Evolutionary conservation across 2,113 vertebrate species (phyloP).

Genomic region (Poeciliopsis prolifica): DNA sequence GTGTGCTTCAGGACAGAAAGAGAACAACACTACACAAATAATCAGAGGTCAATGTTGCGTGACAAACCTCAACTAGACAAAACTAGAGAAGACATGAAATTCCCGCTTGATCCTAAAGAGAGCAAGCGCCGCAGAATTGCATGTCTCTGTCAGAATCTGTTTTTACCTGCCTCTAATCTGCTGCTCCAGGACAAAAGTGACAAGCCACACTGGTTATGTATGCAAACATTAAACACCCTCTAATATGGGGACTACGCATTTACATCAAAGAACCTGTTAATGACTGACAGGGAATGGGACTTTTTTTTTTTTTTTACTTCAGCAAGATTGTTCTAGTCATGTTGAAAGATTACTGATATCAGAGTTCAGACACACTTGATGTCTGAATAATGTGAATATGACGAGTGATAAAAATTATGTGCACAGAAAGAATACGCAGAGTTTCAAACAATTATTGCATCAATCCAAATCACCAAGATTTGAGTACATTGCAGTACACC

Average conservation of each 20-base stretch:
- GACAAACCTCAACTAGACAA: constrained; percentile 34
- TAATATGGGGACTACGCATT: not conserved
- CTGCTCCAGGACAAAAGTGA: not conserved
- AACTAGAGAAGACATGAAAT: constrained; percentile 31
- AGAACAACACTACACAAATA: not conserved
- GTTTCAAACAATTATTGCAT: not conserved
- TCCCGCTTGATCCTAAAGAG: not conserved
- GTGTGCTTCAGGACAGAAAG: not conserved
- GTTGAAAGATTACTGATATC: constrained; percentile 44
- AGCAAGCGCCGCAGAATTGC: constrained; percentile 1
- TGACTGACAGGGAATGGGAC: constrained; percentile 41
- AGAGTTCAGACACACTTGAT: not conserved
- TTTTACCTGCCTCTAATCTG: constrained; percentile 18
- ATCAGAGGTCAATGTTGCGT: constrained; percentile 5
- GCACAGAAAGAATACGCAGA: not conserved
- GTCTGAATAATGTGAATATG: not conserved
- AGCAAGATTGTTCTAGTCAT: constrained; percentile 46
- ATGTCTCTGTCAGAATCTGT: constrained; percentile 37
- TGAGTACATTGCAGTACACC: not conserved
- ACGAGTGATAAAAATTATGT: not conserved
- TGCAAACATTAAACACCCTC: constrained; percentile 8
- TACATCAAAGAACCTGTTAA: constrained; percentile 52
- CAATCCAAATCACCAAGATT: not conserved
- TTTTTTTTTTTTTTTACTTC: constrained; percentile 11
- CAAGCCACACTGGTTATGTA: constrained; percentile 12